phyloP scores from a whole-genome alignment of 1,140 invertebrate genomes.

The Apis dorsata region DNA sequence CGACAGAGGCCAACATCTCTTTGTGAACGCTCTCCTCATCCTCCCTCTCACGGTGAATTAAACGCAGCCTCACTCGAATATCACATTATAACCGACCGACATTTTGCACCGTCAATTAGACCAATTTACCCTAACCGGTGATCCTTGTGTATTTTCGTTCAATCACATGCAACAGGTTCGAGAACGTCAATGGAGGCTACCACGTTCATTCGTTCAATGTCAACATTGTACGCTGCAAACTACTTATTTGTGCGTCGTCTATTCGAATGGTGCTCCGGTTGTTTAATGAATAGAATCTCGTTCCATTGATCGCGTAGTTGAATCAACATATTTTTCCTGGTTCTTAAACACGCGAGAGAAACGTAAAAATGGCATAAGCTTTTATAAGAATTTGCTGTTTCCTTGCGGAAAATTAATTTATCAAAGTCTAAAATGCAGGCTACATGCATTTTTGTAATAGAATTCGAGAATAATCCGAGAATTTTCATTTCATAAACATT shows the following conservation, averaged over 20 bases:
- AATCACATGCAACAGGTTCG: constrained; percentile 37
- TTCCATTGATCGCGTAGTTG: background rate
- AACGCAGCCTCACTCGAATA: constrained; percentile 8
- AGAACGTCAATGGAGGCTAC: constrained; percentile 31
- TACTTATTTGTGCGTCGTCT: constrained; percentile 2
- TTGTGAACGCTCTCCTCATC: constrained; percentile 6
- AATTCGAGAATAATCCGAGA: background rate
- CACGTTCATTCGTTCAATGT: constrained; percentile 20
- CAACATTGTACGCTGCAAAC: constrained; percentile 12
- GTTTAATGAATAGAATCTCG: background rate
- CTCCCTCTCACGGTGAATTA: constrained; percentile 26
- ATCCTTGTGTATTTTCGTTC: constrained; percentile 29
- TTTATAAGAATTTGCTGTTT: background rate
- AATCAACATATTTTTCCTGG: background rate
- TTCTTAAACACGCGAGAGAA: no score
- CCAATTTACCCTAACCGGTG: constrained; percentile 19
- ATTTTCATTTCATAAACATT: background rate
- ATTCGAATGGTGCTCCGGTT: constrained; percentile 5
- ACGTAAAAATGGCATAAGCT: background rate
- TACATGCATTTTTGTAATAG: background rate
- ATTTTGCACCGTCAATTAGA: constrained; percentile 32
- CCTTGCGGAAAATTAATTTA: background rate
- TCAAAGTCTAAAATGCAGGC: background rate
- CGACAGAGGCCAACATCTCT: constrained; percentile 39
- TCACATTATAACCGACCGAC: background rate